These are phyloP conservation scores for Brotula barbata DNA, from an alignment of 2,797 vertebrate genomes.

Conservation along the genomic window DNA sequence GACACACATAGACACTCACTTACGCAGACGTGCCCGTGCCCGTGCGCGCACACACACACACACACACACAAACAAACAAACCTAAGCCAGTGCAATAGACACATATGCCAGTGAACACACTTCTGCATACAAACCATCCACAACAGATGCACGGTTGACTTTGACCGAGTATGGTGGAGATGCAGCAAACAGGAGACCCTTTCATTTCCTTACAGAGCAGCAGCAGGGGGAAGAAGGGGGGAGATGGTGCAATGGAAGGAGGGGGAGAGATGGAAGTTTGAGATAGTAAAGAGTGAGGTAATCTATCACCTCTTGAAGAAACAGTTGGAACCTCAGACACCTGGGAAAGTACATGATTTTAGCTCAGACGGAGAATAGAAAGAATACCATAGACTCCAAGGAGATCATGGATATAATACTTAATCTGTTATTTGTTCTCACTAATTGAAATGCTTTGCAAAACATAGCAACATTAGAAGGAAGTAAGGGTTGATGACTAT, in stretches of 20 bases:
- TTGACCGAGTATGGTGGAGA: constrained; percentile 69
- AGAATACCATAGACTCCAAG: too few species aligned
- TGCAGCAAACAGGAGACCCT: constrained; percentile 70
- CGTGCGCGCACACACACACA: constrained; percentile 7
- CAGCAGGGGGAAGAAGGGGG: constrained; percentile 45
- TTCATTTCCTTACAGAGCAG: constrained; percentile 70
- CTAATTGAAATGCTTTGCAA: too few species aligned
- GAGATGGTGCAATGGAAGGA: constrained; percentile 20
- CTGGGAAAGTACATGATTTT: too few species aligned
- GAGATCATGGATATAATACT: too few species aligned
- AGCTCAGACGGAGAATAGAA: too few species aligned
- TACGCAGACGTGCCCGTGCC: background rate
- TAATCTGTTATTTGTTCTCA: too few species aligned
- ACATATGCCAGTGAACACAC: constrained; percentile 15
- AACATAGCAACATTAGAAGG: too few species aligned
- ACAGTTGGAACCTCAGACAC: too few species aligned
- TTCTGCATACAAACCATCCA: constrained; percentile 23
- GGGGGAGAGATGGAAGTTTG: constrained; percentile 21
- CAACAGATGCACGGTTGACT: constrained; percentile 54
- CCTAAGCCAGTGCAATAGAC: constrained; percentile 44
- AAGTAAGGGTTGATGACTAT: too few species aligned
- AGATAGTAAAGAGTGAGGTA: constrained; percentile 58
- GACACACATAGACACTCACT: constrained; percentile 26
- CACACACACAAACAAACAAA: constrained; percentile 35
- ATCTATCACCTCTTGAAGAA: constrained; percentile 68